A percentile compares a stretch with the other conserved stretches of the same genome.
Conservation (phyloP, 1,140 invertebrate species). For the Spodoptera frugiperda region DNA sequence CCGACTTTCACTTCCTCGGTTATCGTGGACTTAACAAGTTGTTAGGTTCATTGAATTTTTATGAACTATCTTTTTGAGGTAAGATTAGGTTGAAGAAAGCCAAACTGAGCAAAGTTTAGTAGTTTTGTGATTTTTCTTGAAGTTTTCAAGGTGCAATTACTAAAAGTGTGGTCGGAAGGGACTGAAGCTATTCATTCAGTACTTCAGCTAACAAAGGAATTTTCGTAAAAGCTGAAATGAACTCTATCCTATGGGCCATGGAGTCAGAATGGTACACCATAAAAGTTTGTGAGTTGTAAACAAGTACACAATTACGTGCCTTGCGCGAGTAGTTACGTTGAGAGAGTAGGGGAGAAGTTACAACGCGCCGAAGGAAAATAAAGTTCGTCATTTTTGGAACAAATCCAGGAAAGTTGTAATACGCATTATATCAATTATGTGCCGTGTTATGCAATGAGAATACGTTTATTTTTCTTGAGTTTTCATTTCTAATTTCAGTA, state of each 20-base stretch:
- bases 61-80: conserved; percentile 14
- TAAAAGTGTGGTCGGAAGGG: conserved; percentile 23
- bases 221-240: conserved; percentile 29
- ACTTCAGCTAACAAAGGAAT: conserved; percentile 30
- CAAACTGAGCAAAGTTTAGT: neutral
- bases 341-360: conserved; percentile 23
- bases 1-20: conserved; percentile 69
- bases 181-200: conserved; percentile 30
- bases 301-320: conserved; percentile 29
- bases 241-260: conserved; percentile 20
- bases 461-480: neutral
- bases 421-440: conserved; percentile 29
- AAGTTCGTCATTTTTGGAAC: conserved; percentile 28
- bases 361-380: conserved; percentile 13
- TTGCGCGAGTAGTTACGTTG: conserved; percentile 4
- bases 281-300: conserved; percentile 29
- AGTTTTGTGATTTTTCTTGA: neutral
- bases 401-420: conserved; percentile 23
- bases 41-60: conserved; percentile 40
- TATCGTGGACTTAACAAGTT: conserved; percentile 38
- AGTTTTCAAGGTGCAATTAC: neutral
- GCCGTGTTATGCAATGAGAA: conserved; percentile 2
- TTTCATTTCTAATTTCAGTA: neutral
- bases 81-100: neutral
- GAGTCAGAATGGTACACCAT: neutral